Conservation (phyloP, 2,888 invertebrate species). For the Xestia xanthographa region DNA sequence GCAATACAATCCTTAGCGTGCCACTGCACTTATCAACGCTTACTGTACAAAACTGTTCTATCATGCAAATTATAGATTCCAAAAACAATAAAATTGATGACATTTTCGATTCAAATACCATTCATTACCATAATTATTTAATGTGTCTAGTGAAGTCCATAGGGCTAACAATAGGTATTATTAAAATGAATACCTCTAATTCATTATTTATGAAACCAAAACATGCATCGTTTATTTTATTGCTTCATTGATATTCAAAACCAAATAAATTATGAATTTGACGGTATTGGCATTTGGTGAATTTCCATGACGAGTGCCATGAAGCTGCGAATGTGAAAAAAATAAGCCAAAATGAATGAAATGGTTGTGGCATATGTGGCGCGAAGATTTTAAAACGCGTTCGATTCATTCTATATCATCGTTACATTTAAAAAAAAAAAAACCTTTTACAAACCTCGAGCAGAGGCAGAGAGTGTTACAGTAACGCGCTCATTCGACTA, state of each 20-base stretch:
- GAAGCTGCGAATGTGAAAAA: slow-evolving; percentile 1
- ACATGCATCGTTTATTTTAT: slow-evolving; percentile 22
- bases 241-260: slow-evolving; percentile 27
- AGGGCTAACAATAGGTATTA: background rate
- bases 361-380: background rate
- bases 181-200: slow-evolving; percentile 14
- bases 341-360: slow-evolving; percentile 2
- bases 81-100: background rate
- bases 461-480: background rate
- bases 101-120: background rate
- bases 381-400: slow-evolving; percentile 13
- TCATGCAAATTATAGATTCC: background rate
- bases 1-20: too few relatives aligned
- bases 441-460: background rate
- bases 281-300: slow-evolving; percentile 12
- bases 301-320: slow-evolving; percentile 1
- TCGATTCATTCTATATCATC: slow-evolving; percentile 32
- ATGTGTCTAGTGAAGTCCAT: slow-evolving; percentile 11
- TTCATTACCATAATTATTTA: slow-evolving; percentile 19
- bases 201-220: slow-evolving; percentile 27
- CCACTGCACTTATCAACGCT: too few relatives aligned
- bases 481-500: too few relatives aligned
- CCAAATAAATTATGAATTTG: slow-evolving; percentile 23
- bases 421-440: too few relatives aligned
- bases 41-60: too few relatives aligned